Evolutionary conservation across 2,888 invertebrate species (phyloP), one percentile per base, ranked within the genome.

Genomic region (Druceiella hillmani): DNA sequence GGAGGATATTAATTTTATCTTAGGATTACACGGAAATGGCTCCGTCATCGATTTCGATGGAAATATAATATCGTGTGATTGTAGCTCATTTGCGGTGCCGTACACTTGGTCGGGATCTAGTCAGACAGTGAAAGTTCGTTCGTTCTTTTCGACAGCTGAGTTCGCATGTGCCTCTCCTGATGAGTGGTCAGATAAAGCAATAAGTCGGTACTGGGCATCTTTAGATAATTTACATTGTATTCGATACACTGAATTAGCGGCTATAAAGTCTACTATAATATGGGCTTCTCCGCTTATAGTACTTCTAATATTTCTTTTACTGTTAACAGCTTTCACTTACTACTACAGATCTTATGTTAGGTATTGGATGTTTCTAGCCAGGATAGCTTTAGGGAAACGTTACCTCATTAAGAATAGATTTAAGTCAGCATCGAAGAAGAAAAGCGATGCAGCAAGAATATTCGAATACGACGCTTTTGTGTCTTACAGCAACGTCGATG

Each of bases 381-480:
- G 74, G 48, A 52, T 76, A 37, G 71, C 76, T 3, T 54, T 77
- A 31, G 69, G 67, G 6, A 61, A 70, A 35, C 65, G 61, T 38
- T 60, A 55, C n/a, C 41, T 54, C 3, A 25, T 48, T 6, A 51
- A 49, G 36, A 24, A 51, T 2, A 48, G 52, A 29, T n/a, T n/a
- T n/a, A 46, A 52, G 1, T 53, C 50, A 22, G 45, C 41, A 29
- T 43, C 48, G 3, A 54, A 54, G 27, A 45, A 50, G 1, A 62
- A 55, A 25, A 51, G 51, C 1, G n/a, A n/a, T n/a, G n/a, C n/a
- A n/a, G 45, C 50, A 16, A 45, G 34, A 11, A 54, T 55, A 33
- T 74, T 70, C 45, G 66, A 67, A 38, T 79, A 76, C 48, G 78
- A 79, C 44, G 78, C 76, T 0, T 79, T 79, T 46, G 70, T 79